Evolutionary conservation across 2,797 vertebrate species (phyloP), one percentile per base, ranked within the genome.

Genomic region (Hozukius guyotensis): DNA sequence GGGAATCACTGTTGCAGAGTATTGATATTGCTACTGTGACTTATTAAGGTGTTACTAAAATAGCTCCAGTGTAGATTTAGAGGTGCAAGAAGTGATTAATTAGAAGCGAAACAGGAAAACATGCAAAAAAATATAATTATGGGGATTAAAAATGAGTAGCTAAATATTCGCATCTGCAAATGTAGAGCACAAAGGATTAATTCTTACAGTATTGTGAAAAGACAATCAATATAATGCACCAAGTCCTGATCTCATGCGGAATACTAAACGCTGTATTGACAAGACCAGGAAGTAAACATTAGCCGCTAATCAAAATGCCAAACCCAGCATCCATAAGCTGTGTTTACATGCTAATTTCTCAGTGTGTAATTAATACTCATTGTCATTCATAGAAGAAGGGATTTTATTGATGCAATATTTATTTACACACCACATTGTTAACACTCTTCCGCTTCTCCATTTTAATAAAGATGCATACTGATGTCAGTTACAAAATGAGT

Each of bases 341-440:
- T 3, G 61, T 83, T 83, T 62, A 67, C 62, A 66, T 77, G 31
- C 27, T 59, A 52, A 73, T 82, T 70, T 77, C 59, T 80, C 34
- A 62, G 24, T 29, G 46, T 34, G 52, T 76, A 36, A 80, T 86
- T 83, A 69, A 78, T 25, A 36, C 67, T 68, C 38, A 66, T 65
- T 66, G 71, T 75, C 31, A 65, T 80, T 72, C 18, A 66, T 1
- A 46, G 20, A 11, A 2, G 13, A 55, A 31, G 27, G 2, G 4
- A 31, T 57, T 79, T 78, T 57, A 77, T 57, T 61, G 68, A 66
- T 72, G 42, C 0, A 2, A 13, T 46, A 64, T 68, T 77, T 42
- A 67, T 81, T 78, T 34, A 36, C 18, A 60, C 38, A 53, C 24
- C 31, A 70, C 68, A 70, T 29, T 72, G 72, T 68, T 42, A 2